These are phyloP conservation scores for Cyclopterus lumpus DNA, from an alignment of 2,797 vertebrate genomes.

Conservation along the genomic window DNA sequence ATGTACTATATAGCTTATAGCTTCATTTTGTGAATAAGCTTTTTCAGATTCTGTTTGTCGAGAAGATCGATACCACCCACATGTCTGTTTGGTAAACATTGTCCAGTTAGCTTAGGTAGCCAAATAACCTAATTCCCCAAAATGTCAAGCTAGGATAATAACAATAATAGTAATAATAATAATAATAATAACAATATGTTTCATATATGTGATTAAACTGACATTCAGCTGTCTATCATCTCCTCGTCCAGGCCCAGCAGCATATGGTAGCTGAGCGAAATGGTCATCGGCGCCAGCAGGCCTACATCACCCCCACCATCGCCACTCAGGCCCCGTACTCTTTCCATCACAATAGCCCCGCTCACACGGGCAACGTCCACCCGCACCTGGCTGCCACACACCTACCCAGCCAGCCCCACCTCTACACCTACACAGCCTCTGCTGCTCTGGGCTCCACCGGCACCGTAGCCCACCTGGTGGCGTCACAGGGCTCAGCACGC, in stretches of 20 bases:
- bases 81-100: background rate
- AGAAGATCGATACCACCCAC: background rate
- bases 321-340: conserved; percentile 95
- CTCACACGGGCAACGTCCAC: conserved; percentile 91
- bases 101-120: background rate
- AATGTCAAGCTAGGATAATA: conserved; percentile 1
- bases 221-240: background rate
- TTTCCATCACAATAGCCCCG: conserved; percentile 96
- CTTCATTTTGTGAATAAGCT: background rate
- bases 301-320: conserved; percentile 97
- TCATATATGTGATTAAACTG: background rate
- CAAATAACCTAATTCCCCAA: background rate
- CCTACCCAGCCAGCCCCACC: conserved; percentile 94
- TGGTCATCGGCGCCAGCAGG: conserved; percentile 94
- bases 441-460: conserved; percentile 93
- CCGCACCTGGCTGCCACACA: conserved; percentile 93
- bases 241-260: conserved; percentile 89
- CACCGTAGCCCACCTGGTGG: conserved; percentile 96
- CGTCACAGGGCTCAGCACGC: conserved; percentile 92
- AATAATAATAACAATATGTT: background rate
- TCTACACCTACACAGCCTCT: conserved; percentile 95
- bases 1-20: background rate
- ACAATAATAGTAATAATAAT: too few relatives aligned
- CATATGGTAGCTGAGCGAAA: conserved; percentile 91
- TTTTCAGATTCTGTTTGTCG: background rate